phyloP scores from a whole-genome alignment of 2,888 invertebrate species.

The Chironomus riparius region DNA sequence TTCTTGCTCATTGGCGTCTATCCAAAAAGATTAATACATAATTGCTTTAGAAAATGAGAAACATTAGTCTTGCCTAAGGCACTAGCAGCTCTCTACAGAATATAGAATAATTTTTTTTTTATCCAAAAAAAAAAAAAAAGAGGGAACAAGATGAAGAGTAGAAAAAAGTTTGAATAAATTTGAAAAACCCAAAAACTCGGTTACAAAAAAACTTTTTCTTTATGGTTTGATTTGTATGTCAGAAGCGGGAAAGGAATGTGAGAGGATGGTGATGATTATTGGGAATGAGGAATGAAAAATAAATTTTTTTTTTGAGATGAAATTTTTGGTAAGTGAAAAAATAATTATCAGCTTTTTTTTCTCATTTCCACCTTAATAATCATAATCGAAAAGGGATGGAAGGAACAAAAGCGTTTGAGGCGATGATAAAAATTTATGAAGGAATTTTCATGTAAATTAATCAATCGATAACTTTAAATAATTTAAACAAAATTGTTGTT shows the following conservation, averaged over 20 bases:
- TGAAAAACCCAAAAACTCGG: constrained; percentile 11
- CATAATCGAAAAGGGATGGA: too few relatives aligned
- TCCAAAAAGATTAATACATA: constrained; percentile 27
- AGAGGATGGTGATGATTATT: not conserved
- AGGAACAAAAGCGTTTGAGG: not conserved
- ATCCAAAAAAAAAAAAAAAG: not conserved
- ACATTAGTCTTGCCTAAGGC: constrained; percentile 13
- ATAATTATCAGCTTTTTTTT: not conserved
- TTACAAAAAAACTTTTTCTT: not conserved
- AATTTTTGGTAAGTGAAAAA: not conserved
- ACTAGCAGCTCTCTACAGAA: not conserved
- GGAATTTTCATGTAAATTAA: not conserved
- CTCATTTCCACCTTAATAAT: not conserved
- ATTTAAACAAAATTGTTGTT: too few relatives aligned
- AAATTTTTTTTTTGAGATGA: too few relatives aligned
- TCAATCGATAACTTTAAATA: not conserved
- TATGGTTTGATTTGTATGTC: not conserved
- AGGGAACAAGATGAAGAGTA: not conserved
- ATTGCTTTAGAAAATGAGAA: constrained; percentile 21
- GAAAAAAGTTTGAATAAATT: constrained; percentile 23
- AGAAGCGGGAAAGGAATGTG: not conserved
- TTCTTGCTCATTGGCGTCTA: constrained; percentile 18
- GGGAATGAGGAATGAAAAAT: too few relatives aligned
- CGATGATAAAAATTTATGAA: not conserved
- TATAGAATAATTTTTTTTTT: not conserved